Base-by-base conservation (phyloP, 2,797 vertebrate genomes). In the Gymnothorax javanicus region DNA sequence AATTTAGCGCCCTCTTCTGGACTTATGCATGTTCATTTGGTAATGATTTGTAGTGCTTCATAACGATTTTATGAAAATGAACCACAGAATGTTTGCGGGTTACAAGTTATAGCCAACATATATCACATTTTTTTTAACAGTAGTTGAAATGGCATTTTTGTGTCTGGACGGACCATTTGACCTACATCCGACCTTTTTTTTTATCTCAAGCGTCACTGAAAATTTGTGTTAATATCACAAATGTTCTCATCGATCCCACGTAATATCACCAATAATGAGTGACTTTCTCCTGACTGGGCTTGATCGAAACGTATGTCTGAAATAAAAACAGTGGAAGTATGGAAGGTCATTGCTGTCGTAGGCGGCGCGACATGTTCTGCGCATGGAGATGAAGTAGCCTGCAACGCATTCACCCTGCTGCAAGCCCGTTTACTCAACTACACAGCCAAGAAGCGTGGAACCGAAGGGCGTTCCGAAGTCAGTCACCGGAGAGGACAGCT, bases 1-100 rank as follows among this genome's bases (percentile, higher is more conserved):
- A 82, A n/a, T 79, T 69, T 90, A 69, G 85, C 82, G 88, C 85
- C 88, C 60, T 89, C 90, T 87, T 60, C 77, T 79, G 90, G 60
- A 6, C 4, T 7, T 85, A 2, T 6, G 33, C 13, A 64, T 23
- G 6, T 57, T 67, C 71, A 52, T 57, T 73, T 43, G 9, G 20
- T 4, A 58, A n/a, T 56, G 1, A 7, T 8, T n/a, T 54, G 79
- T 58, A 20, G 43, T 84, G 52, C 50, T 56, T 82, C 54, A 33
- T n/a, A 11, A 6, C 43, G 54, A 67, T 75, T 60, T 83, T 67
- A 25, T 23, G 73, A 81, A 43, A 73, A 12, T 43, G 11, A 77
- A 62, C 52, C 82, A 79, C 57, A 64, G 8, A 52, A 50, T n/a
- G n/a, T 59, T 77, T 43, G 64, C 25, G 56, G 52, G 23, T 27